Percentiles rank a stretch among this genome's conserved stretches.
These are phyloP conservation scores for Borostomias antarcticus DNA, from an alignment of 2,797 vertebrate species.

Conservation along the genomic window DNA sequence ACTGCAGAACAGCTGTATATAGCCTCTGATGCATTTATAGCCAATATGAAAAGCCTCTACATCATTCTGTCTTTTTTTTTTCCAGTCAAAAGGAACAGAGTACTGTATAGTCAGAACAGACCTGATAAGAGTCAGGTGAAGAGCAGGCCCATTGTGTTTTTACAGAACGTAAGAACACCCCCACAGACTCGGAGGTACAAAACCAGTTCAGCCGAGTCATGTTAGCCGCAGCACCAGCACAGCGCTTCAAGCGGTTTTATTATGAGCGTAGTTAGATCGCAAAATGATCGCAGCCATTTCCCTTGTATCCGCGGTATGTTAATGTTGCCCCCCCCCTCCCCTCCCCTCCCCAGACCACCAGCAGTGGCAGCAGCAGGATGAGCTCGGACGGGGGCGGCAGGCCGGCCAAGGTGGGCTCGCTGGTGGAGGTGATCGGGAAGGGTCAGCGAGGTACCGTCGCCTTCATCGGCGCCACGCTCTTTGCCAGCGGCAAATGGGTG, in stretches of 20 bases:
- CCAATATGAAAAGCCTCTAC: too few relatives aligned
- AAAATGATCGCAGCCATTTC: constrained; percentile 24
- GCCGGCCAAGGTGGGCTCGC: constrained; percentile 88
- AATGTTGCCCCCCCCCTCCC: background rate
- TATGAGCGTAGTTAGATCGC: constrained; percentile 43
- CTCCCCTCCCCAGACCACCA: constrained; percentile 71
- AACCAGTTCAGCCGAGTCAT: constrained; percentile 67
- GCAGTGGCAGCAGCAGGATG: constrained; percentile 88
- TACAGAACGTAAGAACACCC: constrained; percentile 20
- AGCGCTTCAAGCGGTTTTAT: constrained; percentile 49
- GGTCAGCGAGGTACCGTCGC: constrained; percentile 90
- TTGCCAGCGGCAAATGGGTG: constrained; percentile 96
- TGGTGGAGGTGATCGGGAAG: constrained; percentile 94
- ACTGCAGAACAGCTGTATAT: too few relatives aligned
- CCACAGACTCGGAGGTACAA: constrained; percentile 21
- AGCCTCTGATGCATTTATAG: too few relatives aligned
- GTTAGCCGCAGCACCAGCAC: constrained; percentile 45
- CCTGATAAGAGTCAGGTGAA: too few relatives aligned
- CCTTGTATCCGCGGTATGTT: background rate
- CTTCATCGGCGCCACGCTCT: constrained; percentile 91
- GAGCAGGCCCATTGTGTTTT: background rate
- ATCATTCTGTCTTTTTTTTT: too few relatives aligned
- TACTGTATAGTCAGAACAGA: too few relatives aligned
- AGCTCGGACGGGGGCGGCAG: constrained; percentile 84
- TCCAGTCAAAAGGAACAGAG: too few relatives aligned